phyloP scores from a whole-genome alignment of 2,113 vertebrate genomes.

The Raja brachyura region DNA sequence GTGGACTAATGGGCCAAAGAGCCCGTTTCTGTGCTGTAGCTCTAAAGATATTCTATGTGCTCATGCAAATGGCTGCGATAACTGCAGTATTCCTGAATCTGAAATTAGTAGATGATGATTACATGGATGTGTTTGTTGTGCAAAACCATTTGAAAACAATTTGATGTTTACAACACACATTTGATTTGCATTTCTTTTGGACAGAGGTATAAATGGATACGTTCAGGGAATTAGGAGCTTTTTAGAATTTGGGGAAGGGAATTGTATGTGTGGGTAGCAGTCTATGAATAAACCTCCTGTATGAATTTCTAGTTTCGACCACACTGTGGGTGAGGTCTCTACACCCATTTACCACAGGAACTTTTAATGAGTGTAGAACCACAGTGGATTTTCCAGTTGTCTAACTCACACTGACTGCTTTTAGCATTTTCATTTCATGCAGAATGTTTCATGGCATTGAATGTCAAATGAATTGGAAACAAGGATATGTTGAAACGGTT shows the following conservation, averaged over 20 bases:
- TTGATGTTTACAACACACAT: not conserved
- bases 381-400: not conserved
- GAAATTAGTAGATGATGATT: not conserved
- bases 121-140: not conserved
- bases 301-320: not conserved
- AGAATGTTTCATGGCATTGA: not conserved
- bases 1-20: no score
- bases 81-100: not conserved
- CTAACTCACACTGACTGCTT: not conserved
- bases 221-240: not conserved
- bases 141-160: not conserved
- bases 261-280: not conserved
- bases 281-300: not conserved
- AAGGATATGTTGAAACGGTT: no score
- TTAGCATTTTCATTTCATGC: no score
- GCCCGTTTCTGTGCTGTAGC: no score
- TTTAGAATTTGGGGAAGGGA: not conserved
- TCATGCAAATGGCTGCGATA: not conserved
- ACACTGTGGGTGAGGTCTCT: not conserved
- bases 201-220: not conserved
- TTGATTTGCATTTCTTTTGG: not conserved
- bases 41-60: not conserved
- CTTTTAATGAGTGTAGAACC: not conserved
- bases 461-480: not conserved
- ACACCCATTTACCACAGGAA: conserved; percentile 7